Evolutionary conservation across 1,140 invertebrate genomes (phyloP), one percentile per base, ranked within the genome.

Genomic region (Thaumetopoea pityocampa): DNA sequence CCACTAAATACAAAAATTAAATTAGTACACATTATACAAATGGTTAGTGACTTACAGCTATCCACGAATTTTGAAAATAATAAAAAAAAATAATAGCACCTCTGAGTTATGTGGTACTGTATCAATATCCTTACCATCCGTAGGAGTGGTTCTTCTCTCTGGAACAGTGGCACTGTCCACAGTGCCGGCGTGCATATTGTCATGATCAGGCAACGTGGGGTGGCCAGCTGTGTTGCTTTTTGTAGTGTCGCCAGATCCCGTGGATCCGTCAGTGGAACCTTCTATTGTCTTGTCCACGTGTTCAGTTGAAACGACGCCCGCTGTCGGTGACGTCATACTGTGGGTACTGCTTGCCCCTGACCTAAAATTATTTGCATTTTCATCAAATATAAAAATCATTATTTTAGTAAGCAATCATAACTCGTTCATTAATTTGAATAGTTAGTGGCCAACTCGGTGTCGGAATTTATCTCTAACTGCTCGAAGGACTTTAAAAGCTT

Each of bases 161-260:
- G 58, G 54, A 0, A 62, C 53, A 0, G 68, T 65, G 1, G 38
- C 58, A 7, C 51, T 51, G 20, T 67, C 66, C 0, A 66, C 29
- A 0, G 78, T 82, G 0, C 64, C 73, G 5, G 73, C 71, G 16
- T 78, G 73, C 64, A 82, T 77, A 29, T 78, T 77, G 5, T 69
- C 78, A 33, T 80, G 78, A 26, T 80, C 78, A 0, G 60, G 67
- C 3, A 60, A 35, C 1, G 74, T 77, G 3, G 76, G 64, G 5
- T 50, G 53, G 0, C 30, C 29, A 14, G 43, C 53, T 2, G 45
- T 37, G 30, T 3, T 37, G 12, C 42, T 46, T 28, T 43, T 50
- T 0, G 45, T 48, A 1, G 29, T 28, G 12, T 44, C 46, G 5
- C 58, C 56, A 1, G 42, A 26, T 0, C 53, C 63, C 1, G 51